phyloP scores from a whole-genome alignment of 2,113 vertebrate genomes.

The Globicephala melas region DNA sequence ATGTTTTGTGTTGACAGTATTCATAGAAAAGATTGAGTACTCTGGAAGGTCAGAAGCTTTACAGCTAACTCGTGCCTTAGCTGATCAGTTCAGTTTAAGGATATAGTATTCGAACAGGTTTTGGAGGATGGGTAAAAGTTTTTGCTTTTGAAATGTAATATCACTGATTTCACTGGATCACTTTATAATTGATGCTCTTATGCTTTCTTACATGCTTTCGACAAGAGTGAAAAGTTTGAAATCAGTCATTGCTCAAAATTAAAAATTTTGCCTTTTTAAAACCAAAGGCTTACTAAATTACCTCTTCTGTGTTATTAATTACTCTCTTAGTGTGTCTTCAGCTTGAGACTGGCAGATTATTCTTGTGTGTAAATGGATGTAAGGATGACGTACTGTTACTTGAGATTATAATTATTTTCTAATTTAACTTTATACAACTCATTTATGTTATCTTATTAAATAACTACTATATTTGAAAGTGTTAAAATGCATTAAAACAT shows the following conservation, averaged over 20 bases:
- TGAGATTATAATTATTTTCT: conserved; percentile 21
- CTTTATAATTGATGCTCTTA: not conserved
- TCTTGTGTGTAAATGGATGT: not conserved
- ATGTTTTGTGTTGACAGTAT: no score
- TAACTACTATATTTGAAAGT: not conserved
- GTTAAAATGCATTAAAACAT: conserved; percentile 33
- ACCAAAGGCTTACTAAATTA: not conserved
- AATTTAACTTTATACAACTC: not conserved
- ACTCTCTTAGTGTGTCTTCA: not conserved
- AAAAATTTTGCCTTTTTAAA: conserved; percentile 14
- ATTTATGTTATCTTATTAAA: conserved; percentile 16
- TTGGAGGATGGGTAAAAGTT: not conserved
- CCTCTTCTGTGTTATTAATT: not conserved
- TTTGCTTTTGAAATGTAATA: not conserved
- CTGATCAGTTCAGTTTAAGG: not conserved
- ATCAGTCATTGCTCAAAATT: conserved; percentile 2
- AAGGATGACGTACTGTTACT: not conserved
- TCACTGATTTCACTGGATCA: not conserved
- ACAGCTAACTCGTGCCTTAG: not conserved
- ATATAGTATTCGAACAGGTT: not conserved
- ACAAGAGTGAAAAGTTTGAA: not conserved
- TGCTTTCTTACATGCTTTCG: not conserved
- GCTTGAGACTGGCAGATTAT: not conserved
- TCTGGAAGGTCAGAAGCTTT: not conserved
- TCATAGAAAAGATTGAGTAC: not conserved